Evolutionary conservation across 2,888 invertebrate genomes (phyloP).

Genomic region (Stomorhina lunata): DNA sequence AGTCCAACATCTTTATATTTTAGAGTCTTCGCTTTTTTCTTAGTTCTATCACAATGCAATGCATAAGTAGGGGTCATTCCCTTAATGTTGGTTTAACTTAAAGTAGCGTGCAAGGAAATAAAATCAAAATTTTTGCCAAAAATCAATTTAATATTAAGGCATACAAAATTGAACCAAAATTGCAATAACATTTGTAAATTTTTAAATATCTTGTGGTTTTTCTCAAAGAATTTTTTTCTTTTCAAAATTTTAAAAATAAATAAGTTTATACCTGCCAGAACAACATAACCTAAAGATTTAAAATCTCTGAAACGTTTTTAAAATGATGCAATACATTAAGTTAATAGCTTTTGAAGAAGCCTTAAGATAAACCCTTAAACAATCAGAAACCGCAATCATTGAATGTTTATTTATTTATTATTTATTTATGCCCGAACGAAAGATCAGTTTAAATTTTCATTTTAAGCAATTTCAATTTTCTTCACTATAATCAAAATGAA

Average conservation of each 20-base stretch:
- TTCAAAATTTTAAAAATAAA: neutral
- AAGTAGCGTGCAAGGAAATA: too few relatives aligned
- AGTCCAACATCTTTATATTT: too few relatives aligned
- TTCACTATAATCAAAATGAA: conserved; percentile 32
- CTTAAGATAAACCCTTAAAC: conserved; percentile 46
- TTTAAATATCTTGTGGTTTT: too few relatives aligned
- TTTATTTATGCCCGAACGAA: neutral
- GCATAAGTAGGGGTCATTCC: too few relatives aligned
- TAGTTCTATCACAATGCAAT: too few relatives aligned
- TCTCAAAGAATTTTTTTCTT: neutral
- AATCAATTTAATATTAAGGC: conserved; percentile 16
- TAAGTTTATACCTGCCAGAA: neutral
- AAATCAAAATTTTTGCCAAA: neutral
- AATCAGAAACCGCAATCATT: neutral
- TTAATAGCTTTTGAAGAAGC: conserved; percentile 9
- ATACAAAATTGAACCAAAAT: neutral
- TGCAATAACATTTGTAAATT: conserved; percentile 1
- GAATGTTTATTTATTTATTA: too few relatives aligned
- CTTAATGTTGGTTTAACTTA: too few relatives aligned
- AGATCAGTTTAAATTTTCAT: conserved; percentile 45
- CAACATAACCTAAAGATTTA: neutral
- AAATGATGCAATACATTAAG: neutral
- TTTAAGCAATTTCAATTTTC: conserved; percentile 3
- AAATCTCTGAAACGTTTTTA: neutral
- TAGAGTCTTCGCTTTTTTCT: too few relatives aligned